Base-by-base conservation (phyloP, 2,888 invertebrate species). In the Tipula confusa region DNA sequence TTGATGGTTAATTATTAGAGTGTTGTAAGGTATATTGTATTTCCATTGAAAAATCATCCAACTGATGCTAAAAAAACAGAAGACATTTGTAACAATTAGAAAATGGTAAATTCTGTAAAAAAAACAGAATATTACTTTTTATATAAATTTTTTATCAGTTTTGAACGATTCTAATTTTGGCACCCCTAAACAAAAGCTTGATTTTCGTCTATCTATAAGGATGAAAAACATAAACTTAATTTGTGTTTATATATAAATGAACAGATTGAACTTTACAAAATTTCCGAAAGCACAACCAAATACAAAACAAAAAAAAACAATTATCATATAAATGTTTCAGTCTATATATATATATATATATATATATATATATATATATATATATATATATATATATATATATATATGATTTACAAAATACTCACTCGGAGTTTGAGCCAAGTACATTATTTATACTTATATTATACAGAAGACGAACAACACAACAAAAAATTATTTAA, bases 391-490 rank as follows among this genome's bases (percentile, higher is more conserved):
- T n/a, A n/a, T n/a, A n/a, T n/a, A n/a, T n/a, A n/a, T n/a, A n/a
- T n/a, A n/a, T n/a, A n/a, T n/a, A 64, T 64, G 64, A 64, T 64
- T 64, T 64, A 64, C 64, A 64, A 64, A 64, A 64, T 24, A 38
- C 31, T 31, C 7, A 18, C 64, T 64, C 64, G 64, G 1, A 64
- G 9, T 24, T 64, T 24, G 7, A 24, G 64, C 24, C 7, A 64
- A 64, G 43, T 43, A 15, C 1, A 7, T n/a, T n/a, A n/a, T n/a
- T n/a, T 36, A 36, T 36, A 36, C 9, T 6, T 11, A 11, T 15
- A n/a, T n/a, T n/a, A 15, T 7, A 64, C 24, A 24, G 64, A 64
- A 64, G 64, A 64, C 24, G 64, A 64, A 64, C n/a, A n/a, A 18
- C 64, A 64, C n/a, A 18, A 64, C 6, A 24, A 64, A 64, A 64